A percentile compares a stretch with the other conserved stretches of the same genome.
Evolutionary conservation across 2,113 vertebrate species (phyloP).

Genomic region (Meleagris gallopavo): DNA sequence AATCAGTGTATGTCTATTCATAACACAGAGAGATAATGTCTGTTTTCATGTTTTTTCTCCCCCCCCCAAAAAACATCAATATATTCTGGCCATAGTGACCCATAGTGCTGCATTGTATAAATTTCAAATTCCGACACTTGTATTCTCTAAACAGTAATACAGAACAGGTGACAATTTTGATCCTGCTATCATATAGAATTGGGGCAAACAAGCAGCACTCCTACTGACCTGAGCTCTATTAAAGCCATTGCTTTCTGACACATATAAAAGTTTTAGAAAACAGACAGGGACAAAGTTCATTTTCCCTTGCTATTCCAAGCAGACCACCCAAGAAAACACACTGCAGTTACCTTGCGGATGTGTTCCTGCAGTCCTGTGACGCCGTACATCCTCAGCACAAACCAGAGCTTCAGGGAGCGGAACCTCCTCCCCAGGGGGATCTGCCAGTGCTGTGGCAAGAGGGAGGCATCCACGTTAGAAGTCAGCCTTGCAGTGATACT

Average conservation of each 20-base stretch:
- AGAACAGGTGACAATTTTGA: background rate
- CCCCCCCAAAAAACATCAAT: background rate
- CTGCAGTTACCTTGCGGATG: constrained; percentile 86
- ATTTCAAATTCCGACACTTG: background rate
- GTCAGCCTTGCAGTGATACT: rapidly evolving
- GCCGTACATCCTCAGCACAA: constrained; percentile 93
- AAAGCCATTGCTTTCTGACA: background rate
- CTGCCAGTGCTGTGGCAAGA: constrained; percentile 90
- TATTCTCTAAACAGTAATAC: background rate
- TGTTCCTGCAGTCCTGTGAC: constrained; percentile 88
- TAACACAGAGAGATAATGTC: background rate
- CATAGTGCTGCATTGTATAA: background rate
- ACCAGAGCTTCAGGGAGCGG: constrained; percentile 97
- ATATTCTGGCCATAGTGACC: background rate
- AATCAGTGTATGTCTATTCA: background rate
- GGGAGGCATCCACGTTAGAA: background rate
- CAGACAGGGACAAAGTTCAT: background rate
- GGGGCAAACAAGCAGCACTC: background rate
- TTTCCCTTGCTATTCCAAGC: background rate
- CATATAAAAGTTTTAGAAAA: background rate
- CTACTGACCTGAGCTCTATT: background rate
- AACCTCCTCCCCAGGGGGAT: constrained; percentile 94
- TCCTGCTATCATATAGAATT: rapidly evolving
- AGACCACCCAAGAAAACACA: background rate
- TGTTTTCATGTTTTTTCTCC: background rate